These are phyloP conservation scores for Misgurnus anguillicaudatus DNA, from an alignment of 2,113 vertebrate genomes.

Conservation along the genomic window DNA sequence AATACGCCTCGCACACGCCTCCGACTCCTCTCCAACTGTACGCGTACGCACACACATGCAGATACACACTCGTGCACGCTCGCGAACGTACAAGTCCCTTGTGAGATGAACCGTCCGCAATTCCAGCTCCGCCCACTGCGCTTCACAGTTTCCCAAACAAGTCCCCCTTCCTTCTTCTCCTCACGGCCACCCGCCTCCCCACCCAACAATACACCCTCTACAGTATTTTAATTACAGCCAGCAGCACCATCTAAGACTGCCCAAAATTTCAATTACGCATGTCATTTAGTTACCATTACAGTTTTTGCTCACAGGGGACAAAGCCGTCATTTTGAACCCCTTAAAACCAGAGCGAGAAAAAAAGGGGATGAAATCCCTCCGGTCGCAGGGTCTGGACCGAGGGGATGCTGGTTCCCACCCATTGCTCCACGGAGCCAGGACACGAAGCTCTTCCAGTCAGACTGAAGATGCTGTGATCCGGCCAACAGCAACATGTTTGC, in stretches of 20 bases:
- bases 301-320: constrained; percentile 31
- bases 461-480: constrained; percentile 50
- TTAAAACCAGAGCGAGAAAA: constrained; percentile 35
- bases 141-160: constrained; percentile 84
- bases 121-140: constrained; percentile 63
- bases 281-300: constrained; percentile 47
- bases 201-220: constrained; percentile 48
- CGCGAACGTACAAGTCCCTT: constrained; percentile 56
- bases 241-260: constrained; percentile 75
- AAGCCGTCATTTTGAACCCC: constrained; percentile 12
- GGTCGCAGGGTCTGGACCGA: constrained; percentile 43
- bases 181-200: constrained; percentile 41
- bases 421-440: constrained; percentile 61
- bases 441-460: constrained; percentile 46
- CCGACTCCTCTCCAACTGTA: constrained; percentile 54
- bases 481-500: constrained; percentile 78
- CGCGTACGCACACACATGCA: constrained; percentile 42
- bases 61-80: constrained; percentile 44
- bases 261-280: constrained; percentile 62
- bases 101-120: constrained; percentile 48
- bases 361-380: constrained; percentile 38
- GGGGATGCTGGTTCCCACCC: constrained; percentile 45
- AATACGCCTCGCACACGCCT: constrained; percentile 60
- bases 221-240: constrained; percentile 77
- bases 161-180: constrained; percentile 54